Conservation (phyloP, 2,113 vertebrate species). For the Noturus placidus region DNA sequence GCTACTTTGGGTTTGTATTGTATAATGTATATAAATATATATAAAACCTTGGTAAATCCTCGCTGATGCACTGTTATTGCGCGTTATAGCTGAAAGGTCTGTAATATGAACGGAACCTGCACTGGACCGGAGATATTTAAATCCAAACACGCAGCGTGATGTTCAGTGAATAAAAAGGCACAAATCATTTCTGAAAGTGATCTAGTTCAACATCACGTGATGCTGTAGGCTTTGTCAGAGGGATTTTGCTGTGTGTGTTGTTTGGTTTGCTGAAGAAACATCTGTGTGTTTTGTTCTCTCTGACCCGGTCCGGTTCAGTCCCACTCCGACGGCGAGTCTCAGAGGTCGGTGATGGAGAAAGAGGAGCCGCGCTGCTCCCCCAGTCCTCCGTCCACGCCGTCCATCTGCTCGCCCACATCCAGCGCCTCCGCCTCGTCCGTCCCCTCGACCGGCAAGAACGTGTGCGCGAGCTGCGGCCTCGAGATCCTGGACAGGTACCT, state of each 20-base stretch:
- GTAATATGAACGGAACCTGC: too few relatives aligned
- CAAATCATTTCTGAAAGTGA: background rate
- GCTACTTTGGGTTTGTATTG: too few relatives aligned
- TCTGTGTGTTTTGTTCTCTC: too few relatives aligned
- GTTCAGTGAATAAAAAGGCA: background rate
- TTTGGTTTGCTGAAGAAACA: background rate
- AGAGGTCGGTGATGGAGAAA: constrained; percentile 85
- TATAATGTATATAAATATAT: background rate
- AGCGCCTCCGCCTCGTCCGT: constrained; percentile 79
- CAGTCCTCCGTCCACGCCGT: constrained; percentile 90
- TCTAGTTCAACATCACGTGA: background rate
- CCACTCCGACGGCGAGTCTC: constrained; percentile 87
- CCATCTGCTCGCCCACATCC: constrained; percentile 88
- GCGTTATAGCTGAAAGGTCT: background rate
- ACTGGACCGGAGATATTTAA: background rate
- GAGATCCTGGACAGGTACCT: constrained; percentile 96
- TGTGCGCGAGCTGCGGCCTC: constrained; percentile 94
- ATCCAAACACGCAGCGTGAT: background rate
- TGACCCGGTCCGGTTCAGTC: constrained; percentile 69
- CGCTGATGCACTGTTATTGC: background rate
- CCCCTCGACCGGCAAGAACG: constrained; percentile 86
- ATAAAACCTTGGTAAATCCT: too few relatives aligned
- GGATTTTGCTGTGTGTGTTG: background rate
- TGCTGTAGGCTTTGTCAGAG: background rate
- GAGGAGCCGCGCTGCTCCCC: constrained; percentile 89